phyloP scores from a whole-genome alignment of 2,113 vertebrate genomes.

The Periophthalmodon schlosseri region DNA sequence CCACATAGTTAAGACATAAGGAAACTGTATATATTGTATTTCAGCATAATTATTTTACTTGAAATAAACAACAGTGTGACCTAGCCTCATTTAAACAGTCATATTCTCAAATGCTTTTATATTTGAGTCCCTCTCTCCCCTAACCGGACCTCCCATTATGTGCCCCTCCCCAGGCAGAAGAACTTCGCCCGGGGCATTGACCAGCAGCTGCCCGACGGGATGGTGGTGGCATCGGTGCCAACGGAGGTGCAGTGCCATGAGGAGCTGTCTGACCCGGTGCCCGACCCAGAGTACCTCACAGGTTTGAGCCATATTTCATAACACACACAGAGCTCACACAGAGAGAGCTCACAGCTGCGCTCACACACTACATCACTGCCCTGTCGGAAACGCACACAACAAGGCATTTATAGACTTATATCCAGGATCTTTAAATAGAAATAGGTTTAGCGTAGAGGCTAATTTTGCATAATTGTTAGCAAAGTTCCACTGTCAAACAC shows the following conservation, averaged over 20 bases:
- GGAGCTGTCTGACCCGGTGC: slow-evolving; percentile 89
- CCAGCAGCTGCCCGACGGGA: slow-evolving; percentile 94
- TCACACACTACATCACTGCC: slow-evolving; percentile 20
- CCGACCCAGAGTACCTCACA: slow-evolving; percentile 92
- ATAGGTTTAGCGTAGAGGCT: no score
- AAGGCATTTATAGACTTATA: background rate
- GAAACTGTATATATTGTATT: no score
- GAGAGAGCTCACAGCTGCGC: slow-evolving; percentile 18
- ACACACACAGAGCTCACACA: background rate
- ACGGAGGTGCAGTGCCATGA: slow-evolving; percentile 94
- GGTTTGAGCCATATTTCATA: slow-evolving; percentile 79
- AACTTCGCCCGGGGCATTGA: slow-evolving; percentile 96
- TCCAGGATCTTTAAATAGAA: background rate
- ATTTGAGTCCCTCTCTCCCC: background rate
- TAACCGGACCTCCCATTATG: slow-evolving; percentile 20
- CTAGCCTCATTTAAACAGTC: background rate
- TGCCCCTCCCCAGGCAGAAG: slow-evolving; percentile 84
- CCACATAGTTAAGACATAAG: no score
- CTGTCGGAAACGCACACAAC: slow-evolving; percentile 14
- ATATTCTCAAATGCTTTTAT: background rate
- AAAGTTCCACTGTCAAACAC: no score
- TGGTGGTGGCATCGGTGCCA: slow-evolving; percentile 91
- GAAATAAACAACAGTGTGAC: background rate
- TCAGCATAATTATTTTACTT: background rate
- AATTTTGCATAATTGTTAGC: no score